Base-by-base conservation (phyloP, 2,888 invertebrate genomes). In the Incurvaria masculella region DNA sequence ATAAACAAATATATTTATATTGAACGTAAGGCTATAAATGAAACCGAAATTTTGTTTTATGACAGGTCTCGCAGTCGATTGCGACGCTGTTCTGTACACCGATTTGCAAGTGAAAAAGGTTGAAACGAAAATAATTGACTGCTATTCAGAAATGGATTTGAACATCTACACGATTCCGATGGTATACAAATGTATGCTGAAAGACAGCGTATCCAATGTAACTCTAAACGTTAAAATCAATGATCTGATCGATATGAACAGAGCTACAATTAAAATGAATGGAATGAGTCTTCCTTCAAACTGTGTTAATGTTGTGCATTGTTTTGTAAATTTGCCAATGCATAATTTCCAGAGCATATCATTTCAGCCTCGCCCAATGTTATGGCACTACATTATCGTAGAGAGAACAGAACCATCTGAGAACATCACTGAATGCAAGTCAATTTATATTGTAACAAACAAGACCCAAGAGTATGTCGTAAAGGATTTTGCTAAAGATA, bases 51-150 rank as follows among this genome's bases (percentile, higher is more conserved):
- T 20, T 10, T 47, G 53, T 55, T 63, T 58, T 51, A 51, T 81
- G 81, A 1, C 72, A 89, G 89, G 89, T 57, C 72, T 90, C 44
- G 81, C 84, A 14, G 81, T 83, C 17, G 78, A 82, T 42, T 87
- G 87, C 60, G 82, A 83, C 53, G 86, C 87, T 4, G 69, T 85
- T 49, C 62, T 87, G 27, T 79, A 85, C 55, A 83, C 85, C 43
- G 86, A 87, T 63, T 69, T 87, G 59, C 81, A 82, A 59, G 73
- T 85, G 11, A 81, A 81, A 59, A 68, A 62, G 52, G 4, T n/a
- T 4, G 70, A 66, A 14, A 59, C 72, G 10, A 57, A 61, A 21
- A 55, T 70, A 16, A 63, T 69, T 44, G 66, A 71, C 50, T 74
- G 72, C 48, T 69, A 68, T 51, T 56, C 59, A 47, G 63, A 61